Base-by-base conservation (phyloP, 2,113 vertebrate species). In the Pseudorhombus dupliciocellatus region DNA sequence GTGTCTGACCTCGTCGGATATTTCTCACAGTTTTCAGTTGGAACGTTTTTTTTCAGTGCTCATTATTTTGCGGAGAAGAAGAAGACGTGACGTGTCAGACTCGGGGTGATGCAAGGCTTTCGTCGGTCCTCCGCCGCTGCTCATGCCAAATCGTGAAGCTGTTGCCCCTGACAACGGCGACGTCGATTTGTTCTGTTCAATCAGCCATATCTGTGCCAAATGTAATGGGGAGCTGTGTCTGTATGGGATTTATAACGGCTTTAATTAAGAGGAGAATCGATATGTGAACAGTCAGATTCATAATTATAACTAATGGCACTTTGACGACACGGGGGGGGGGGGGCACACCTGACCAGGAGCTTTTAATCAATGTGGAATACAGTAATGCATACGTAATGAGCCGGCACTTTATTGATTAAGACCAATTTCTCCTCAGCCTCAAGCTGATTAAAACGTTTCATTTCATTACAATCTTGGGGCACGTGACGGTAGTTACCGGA, bases 331-430 rank as follows among this genome's bases (percentile, higher is more conserved):
- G 26, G 75, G 48, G 63, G 70, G n/a, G n/a, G n/a, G n/a, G n/a
- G n/a, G n/a, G n/a, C n/a, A n/a, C 42, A 79, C 64, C 44, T 83
- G 66, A 66, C 60, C 28, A 77, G 51, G 60, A 77, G 83, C 75
- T 73, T 79, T 78, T 61, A 75, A 80, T 90, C 83, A 76, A 70
- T 71, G 55, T 26, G 60, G 59, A 68, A 66, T 12, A 72, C 30
- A 6, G 68, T 73, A 71, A 81, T 87, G 62, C 86, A 85, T 80
- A 72, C 61, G 26, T 74, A 76, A 85, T 73, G 72, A 68, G 58
- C 68, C n/a, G 62, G 16, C 1, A 8, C 59, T 80, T 25, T 63
- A 79, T 83, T 86, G 87, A 87, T 83, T 57, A 66, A 53, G 24
- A 64, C 10, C 56, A 64, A 22, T 69, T 80, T 58, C 65, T 70